phyloP scores from a whole-genome alignment of 2,888 invertebrate genomes.

The Agriotes lineatus region DNA sequence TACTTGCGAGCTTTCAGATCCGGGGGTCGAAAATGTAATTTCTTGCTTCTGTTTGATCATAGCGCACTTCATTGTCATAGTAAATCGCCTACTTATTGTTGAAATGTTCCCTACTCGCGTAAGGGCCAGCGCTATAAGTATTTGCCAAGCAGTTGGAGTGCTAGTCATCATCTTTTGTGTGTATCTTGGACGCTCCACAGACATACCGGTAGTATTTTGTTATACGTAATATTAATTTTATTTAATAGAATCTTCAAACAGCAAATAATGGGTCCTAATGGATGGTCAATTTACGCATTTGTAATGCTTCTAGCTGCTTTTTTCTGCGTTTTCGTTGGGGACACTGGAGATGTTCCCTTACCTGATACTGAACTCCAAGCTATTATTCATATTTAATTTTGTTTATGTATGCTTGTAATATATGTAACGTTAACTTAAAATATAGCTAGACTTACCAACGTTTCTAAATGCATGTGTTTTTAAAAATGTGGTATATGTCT shows the following conservation, averaged over 20 bases:
- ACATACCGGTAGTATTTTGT: no score
- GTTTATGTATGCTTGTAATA: no score
- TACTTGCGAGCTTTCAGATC: no score
- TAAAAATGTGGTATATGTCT: no score
- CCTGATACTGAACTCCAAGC: constrained; percentile 27
- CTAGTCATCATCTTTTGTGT: no score
- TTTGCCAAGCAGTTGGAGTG: neutral
- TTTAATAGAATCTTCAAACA: no score
- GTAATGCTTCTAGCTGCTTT: constrained; percentile 2
- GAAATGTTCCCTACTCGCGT: constrained; percentile 9
- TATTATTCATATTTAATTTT: constrained; percentile 10
- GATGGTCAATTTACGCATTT: constrained; percentile 1
- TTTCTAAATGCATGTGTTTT: no score
- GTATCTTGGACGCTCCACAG: no score
- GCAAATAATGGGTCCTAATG: neutral
- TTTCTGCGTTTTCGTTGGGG: constrained; percentile 7
- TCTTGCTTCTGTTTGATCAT: neutral
- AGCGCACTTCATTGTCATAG: neutral
- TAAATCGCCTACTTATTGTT: neutral
- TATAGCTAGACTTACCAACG: no score
- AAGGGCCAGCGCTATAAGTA: neutral
- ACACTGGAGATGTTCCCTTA: constrained; percentile 16
- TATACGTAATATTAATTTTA: no score
- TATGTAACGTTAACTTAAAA: no score
- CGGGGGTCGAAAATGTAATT: neutral